Evolutionary conservation across 2,797 vertebrate genomes (phyloP), one percentile per base, ranked within the genome.

Genomic region (Cacajao melanocephalus): DNA sequence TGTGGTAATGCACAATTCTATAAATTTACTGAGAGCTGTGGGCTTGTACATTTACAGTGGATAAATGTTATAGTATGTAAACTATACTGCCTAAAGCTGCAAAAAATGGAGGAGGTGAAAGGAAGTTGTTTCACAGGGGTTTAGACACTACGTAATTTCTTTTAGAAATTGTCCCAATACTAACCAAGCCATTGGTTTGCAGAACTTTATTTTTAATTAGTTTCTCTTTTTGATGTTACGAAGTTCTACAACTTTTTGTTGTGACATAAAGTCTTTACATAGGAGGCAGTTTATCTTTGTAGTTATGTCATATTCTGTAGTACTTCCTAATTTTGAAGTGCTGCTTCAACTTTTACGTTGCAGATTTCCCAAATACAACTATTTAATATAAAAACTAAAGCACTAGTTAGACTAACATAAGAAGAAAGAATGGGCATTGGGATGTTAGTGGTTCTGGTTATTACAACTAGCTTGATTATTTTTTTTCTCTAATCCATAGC

Each of bases 171-270:
- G 10, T 80, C 30, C 55, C 19, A 87, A 3, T 46, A 26, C 75
- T 82, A 78, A 57, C 50, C 70, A 95, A 88, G 41, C 88, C 22
- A 87, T 86, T 79, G 30, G 33, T 48, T 81, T 81, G 9, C 7
- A 90, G 39, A 84, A 30, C 36, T 67, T 95, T 88, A n/a, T 78
- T 97, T 96, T 93, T 93, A 92, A 81, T 79, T 82, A 61, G 28
- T 72, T 96, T 88, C 12, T 83, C 33, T 83, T 39, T 92, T 88
- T 78, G 8, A 58, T 91, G 4, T 88, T 85, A 86, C 1, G 30
- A 83, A 87, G 33, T 93, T 79, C 64, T 87, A 8, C 2, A 57
- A 0, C 30, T n/a, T 90, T 90, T 90, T 90, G 13, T 80, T 91
- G 46, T 26, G 46, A 58, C 30, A 94, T 9, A 88, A 92, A 97